Conservation (phyloP, 37 sponge, comb jelly and placozoan species). For the Cliona cf. orientalis region DNA sequence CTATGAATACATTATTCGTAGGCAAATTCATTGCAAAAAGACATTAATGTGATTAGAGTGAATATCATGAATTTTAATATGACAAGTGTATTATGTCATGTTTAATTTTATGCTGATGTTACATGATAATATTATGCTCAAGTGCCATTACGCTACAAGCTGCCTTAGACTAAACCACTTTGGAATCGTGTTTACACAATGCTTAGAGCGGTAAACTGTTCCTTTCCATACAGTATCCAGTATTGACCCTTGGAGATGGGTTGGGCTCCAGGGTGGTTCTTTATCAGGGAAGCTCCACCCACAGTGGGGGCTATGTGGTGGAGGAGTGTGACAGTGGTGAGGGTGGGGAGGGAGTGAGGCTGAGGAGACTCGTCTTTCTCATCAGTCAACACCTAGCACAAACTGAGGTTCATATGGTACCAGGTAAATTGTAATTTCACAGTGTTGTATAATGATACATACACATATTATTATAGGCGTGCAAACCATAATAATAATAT, state of each 20-base stretch:
- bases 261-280: constrained; percentile 61
- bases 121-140: no score
- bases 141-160: no score
- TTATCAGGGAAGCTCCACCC: constrained; percentile 57
- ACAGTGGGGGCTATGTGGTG: constrained; percentile 78
- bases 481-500: no score
- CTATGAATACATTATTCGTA: no score
- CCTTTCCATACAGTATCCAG: constrained; percentile 58
- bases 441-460: not conserved
- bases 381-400: constrained; percentile 61
- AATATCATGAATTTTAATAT: no score
- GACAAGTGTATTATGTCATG: no score
- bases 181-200: no score
- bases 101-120: no score
- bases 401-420: constrained; percentile 66
- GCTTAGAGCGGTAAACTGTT: not conserved
- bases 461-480: not conserved
- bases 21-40: no score
- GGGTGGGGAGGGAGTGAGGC: constrained; percentile 17
- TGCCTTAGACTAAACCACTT: no score
- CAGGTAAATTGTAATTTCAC: constrained; percentile 18
- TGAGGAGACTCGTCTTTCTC: constrained; percentile 78
- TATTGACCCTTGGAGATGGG: constrained; percentile 77
- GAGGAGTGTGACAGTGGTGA: constrained; percentile 70
- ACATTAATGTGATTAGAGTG: no score